A percentile compares a stretch with the other conserved stretches of the same genome.
Evolutionary conservation across 2,888 invertebrate genomes (phyloP).

Genomic region (Oxystoma pomonae): DNA sequence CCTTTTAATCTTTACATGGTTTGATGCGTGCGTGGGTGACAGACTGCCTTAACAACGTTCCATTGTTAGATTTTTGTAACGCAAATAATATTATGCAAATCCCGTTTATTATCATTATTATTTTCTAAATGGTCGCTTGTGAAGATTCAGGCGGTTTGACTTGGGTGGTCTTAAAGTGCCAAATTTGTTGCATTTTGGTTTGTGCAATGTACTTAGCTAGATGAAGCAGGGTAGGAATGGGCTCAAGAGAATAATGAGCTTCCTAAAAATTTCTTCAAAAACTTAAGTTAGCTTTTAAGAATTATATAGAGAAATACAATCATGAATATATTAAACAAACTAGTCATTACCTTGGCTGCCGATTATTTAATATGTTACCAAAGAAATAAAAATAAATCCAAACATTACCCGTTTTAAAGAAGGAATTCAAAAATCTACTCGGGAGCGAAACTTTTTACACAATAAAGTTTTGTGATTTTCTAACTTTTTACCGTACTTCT

Average conservation of each 20-base stretch:
- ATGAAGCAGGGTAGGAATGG: neutral
- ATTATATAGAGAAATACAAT: too few relatives aligned
- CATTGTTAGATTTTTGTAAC: neutral
- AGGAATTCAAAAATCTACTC: too few relatives aligned
- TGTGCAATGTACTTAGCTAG: neutral
- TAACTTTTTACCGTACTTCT: too few relatives aligned
- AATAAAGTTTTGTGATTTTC: too few relatives aligned
- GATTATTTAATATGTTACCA: too few relatives aligned
- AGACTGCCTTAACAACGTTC: neutral
- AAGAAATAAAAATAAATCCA: too few relatives aligned
- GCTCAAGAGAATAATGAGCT: too few relatives aligned
- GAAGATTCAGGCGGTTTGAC: neutral
- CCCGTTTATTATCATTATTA: neutral
- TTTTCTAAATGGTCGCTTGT: neutral
- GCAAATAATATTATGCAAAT: too few relatives aligned
- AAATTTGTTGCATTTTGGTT: neutral
- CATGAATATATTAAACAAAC: too few relatives aligned
- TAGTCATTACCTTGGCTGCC: too few relatives aligned
- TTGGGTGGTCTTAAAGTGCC: neutral
- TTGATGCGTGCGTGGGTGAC: neutral
- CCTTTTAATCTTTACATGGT: neutral
- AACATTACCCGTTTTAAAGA: too few relatives aligned
- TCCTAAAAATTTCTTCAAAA: neutral
- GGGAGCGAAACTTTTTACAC: too few relatives aligned
- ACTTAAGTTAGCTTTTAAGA: neutral